Evolutionary conservation across 2,888 invertebrate species (phyloP).

Genomic region (Cotesia congregata): DNA sequence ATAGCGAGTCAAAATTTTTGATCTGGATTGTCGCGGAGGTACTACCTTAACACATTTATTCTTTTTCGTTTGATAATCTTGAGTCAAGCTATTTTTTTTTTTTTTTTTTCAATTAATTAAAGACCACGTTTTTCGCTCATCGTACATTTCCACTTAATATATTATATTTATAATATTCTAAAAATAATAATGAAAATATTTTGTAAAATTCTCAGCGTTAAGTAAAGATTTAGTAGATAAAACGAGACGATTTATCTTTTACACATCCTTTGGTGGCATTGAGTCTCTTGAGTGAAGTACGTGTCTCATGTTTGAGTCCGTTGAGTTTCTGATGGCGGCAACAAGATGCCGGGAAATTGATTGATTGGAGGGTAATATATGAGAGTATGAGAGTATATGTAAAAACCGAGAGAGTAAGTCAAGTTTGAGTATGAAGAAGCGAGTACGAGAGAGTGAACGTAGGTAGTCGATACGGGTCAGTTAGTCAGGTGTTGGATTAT

Average conservation of each 20-base stretch:
- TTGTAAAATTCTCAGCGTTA: neutral
- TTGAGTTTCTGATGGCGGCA: neutral
- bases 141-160: no score
- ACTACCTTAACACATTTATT: no score
- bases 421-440: slow-evolving; percentile 53
- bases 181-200: neutral
- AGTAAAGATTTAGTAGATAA: neutral
- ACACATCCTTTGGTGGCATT: neutral
- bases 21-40: no score
- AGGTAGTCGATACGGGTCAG: slow-evolving; percentile 58
- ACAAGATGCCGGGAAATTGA: neutral
- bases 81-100: neutral
- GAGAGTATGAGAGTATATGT: slow-evolving; percentile 34
- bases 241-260: neutral
- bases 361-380: slow-evolving; percentile 49
- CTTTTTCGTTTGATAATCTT: neutral
- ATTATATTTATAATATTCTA: no score
- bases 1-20: no score
- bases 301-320: neutral
- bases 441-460: slow-evolving; percentile 8
- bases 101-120: neutral
- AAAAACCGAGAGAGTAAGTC: slow-evolving; percentile 54
- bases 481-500: slow-evolving; percentile 66
- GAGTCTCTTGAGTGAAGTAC: neutral
- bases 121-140: no score